Conservation (phyloP, 2,888 invertebrate genomes). For the Tenthredo distinguenda region DNA sequence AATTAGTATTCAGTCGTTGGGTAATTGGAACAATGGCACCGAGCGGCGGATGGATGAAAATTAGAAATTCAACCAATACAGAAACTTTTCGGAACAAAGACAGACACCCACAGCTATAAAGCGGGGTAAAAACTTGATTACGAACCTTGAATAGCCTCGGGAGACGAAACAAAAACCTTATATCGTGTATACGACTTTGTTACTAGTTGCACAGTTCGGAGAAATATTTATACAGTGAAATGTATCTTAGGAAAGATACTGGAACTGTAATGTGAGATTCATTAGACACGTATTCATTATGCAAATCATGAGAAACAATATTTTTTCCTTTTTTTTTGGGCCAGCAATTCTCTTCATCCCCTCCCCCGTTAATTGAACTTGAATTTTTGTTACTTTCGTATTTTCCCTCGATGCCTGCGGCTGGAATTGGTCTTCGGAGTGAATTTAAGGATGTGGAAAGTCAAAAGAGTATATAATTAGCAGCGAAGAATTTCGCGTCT, state of each 20-base stretch:
- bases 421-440: background rate
- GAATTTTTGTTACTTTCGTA: background rate
- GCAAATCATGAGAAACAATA: background rate
- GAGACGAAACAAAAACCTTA: background rate
- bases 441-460: background rate
- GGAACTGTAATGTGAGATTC: background rate
- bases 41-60: background rate
- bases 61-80: background rate
- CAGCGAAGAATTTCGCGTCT: background rate
- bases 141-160: background rate
- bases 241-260: too few relatives aligned
- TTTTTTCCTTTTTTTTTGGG: too few relatives aligned
- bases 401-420: background rate
- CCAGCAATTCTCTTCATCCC: too few relatives aligned
- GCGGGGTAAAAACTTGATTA: background rate
- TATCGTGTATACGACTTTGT: background rate
- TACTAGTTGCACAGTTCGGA: background rate
- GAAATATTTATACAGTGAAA: background rate
- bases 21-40: constrained; percentile 3
- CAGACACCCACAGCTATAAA: background rate
- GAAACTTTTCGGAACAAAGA: background rate
- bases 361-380: background rate
- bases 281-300: background rate
- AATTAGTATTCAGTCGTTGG: background rate
- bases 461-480: background rate